Evolutionary conservation across 2,113 vertebrate species (phyloP).

Genomic region (Pantherophis guttatus): DNA sequence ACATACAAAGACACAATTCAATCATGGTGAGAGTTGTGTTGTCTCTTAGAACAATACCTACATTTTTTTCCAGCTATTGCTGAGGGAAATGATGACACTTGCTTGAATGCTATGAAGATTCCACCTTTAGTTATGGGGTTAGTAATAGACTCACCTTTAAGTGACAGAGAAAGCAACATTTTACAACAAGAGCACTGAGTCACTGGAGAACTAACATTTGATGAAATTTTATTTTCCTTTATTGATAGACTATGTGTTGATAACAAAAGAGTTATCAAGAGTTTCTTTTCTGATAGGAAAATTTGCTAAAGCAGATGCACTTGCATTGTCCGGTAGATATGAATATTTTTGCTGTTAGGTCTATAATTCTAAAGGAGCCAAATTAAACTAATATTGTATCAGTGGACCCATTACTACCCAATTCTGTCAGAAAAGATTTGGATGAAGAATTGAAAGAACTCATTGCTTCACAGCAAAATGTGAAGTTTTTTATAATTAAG

Average conservation of each 20-base stretch:
- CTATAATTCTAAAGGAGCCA: neutral
- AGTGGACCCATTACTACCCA: neutral
- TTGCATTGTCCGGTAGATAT: neutral
- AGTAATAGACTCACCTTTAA: neutral
- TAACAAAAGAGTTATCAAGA: neutral
- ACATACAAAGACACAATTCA: too few species aligned
- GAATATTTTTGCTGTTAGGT: neutral
- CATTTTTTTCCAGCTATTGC: neutral
- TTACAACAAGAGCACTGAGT: neutral
- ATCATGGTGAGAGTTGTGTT: neutral
- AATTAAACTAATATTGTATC: neutral
- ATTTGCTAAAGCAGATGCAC: neutral
- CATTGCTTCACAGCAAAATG: neutral
- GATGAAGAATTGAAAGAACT: neutral
- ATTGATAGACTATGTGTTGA: neutral
- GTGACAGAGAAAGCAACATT: neutral
- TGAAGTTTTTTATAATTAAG: neutral
- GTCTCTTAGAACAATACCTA: neutral
- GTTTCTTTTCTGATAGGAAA: neutral
- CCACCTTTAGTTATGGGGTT: neutral
- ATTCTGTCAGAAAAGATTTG: neutral
- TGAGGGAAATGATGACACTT: accelerated
- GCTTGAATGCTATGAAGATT: neutral
- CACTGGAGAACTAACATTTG: neutral
- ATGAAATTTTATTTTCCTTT: neutral